A percentile compares a stretch with the other conserved stretches of the same genome.
Conservation (phyloP, 2,797 vertebrate genomes). For the Serranus cabrilla region DNA sequence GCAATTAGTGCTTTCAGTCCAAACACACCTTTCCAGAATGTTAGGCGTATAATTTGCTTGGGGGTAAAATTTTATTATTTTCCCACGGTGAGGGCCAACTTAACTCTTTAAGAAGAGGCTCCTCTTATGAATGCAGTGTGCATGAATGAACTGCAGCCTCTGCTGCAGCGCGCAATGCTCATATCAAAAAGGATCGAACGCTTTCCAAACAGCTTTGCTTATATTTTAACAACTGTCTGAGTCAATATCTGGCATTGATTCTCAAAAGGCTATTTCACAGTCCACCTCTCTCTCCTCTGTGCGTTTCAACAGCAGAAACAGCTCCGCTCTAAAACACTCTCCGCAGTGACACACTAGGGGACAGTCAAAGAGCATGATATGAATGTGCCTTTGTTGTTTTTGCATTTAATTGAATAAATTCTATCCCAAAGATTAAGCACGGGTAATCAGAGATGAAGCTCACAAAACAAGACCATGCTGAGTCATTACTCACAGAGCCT, state of each 20-base stretch:
- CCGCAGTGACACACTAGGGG: slow-evolving; percentile 18
- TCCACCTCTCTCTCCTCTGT: slow-evolving; percentile 13
- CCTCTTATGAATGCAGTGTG: not conserved
- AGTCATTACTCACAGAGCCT: slow-evolving; percentile 15
- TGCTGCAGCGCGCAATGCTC: not conserved
- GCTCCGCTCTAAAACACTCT: slow-evolving; percentile 28
- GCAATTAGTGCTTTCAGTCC: slow-evolving; percentile 14
- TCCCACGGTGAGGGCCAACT: slow-evolving; percentile 16
- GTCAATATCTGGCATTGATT: slow-evolving; percentile 42
- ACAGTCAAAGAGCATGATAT: slow-evolving; percentile 9
- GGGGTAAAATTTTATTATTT: slow-evolving; percentile 12
- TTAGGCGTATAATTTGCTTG: slow-evolving; percentile 3
- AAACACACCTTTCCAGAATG: slow-evolving; percentile 29
- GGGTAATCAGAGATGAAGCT: slow-evolving; percentile 21
- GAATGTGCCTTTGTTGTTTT: slow-evolving; percentile 12
- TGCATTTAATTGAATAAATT: not conserved
- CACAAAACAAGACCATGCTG: slow-evolving; percentile 26
- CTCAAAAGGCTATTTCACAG: slow-evolving; percentile 35
- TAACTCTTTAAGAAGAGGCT: slow-evolving; percentile 7
- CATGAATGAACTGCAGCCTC: slow-evolving; percentile 14
- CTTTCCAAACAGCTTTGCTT: slow-evolving; percentile 24
- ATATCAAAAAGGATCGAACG: slow-evolving; percentile 1
- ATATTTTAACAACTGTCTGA: slow-evolving; percentile 21
- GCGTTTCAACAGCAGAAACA: slow-evolving; percentile 32
- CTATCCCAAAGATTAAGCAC: slow-evolving; percentile 1